Evolutionary conservation across 1,140 invertebrate species (phyloP).

Genomic region (Euura saliciscinereae): DNA sequence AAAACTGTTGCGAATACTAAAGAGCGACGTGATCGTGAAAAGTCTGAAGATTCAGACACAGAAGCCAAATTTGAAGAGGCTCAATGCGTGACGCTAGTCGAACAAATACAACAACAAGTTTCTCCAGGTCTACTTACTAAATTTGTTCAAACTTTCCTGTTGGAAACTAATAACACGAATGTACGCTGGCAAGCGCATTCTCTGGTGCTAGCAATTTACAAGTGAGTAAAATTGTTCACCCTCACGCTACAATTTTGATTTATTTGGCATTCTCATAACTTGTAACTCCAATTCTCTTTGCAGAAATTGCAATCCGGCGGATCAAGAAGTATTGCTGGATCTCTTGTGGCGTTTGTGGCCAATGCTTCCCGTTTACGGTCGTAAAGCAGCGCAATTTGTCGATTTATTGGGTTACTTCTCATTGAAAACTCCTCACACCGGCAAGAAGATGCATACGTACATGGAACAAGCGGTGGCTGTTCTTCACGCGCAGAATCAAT

Average conservation of each 20-base stretch:
- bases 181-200: conserved; percentile 96
- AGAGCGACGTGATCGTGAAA: conserved; percentile 67
- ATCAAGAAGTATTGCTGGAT: conserved; percentile 82
- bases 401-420: conserved; percentile 94
- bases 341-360: conserved; percentile 93
- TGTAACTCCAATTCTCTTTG: conserved; percentile 14
- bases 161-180: conserved; percentile 92
- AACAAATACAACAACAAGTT: conserved; percentile 75
- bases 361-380: conserved; percentile 85
- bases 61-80: conserved; percentile 74
- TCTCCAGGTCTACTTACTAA: conserved; percentile 71
- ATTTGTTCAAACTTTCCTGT: conserved; percentile 89
- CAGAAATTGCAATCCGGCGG: conserved; percentile 74
- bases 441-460: conserved; percentile 73
- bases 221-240: conserved; percentile 60
- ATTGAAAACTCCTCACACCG: conserved; percentile 73
- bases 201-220: conserved; percentile 83
- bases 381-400: conserved; percentile 95
- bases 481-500: conserved; percentile 84
- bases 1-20: conserved; percentile 47
- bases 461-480: conserved; percentile 86
- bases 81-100: conserved; percentile 71
- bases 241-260: neutral
- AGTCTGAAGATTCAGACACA: conserved; percentile 71
- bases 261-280: conserved; percentile 5